Conservation (phyloP, 2,888 invertebrate genomes). For the Nephrotoma appendiculata region DNA sequence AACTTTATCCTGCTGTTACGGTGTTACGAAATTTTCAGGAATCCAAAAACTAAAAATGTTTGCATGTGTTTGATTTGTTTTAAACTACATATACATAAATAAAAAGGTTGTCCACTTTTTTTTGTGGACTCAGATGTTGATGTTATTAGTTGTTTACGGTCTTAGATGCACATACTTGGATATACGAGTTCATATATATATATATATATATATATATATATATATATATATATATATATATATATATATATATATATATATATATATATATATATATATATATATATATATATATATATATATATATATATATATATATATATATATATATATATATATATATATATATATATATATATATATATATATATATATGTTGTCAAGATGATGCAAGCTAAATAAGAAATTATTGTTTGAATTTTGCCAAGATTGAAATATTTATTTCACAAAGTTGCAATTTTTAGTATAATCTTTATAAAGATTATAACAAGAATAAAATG, state of each 20-base stretch:
- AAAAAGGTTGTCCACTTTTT: not conserved
- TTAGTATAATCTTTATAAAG: not conserved
- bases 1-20: not conserved
- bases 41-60: not conserved
- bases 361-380: too few species aligned
- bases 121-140: not conserved
- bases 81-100: too few species aligned
- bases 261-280: too few species aligned
- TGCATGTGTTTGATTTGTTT: not conserved
- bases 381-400: not conserved
- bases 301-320: too few species aligned
- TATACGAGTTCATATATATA: not conserved
- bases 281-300: too few species aligned
- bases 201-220: too few species aligned
- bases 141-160: not conserved
- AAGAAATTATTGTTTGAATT: not conserved
- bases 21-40: not conserved
- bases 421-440: not conserved
- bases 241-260: too few species aligned
- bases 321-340: too few species aligned
- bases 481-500: not conserved
- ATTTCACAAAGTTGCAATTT: not conserved
- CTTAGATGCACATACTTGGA: not conserved
- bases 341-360: too few species aligned
- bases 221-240: too few species aligned